Evolutionary conservation across 2,888 invertebrate species (phyloP), one percentile per base, ranked within the genome.

Genomic region (Eristalis tenax): DNA sequence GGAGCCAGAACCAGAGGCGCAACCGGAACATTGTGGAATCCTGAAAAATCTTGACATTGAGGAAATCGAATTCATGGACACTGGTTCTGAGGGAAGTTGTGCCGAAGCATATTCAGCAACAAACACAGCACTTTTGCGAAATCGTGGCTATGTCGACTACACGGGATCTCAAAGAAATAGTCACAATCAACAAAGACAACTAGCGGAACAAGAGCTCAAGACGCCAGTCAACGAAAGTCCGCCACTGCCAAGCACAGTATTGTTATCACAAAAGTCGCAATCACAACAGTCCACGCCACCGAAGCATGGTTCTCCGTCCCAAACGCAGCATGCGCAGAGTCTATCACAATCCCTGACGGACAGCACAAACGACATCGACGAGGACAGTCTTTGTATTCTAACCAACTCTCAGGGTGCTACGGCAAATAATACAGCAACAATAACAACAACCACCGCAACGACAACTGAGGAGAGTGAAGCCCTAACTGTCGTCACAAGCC

Each of bases 1-100:
- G 38, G 43, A 91, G 56, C 90, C 90, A 6, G 89, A 90, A 23
- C 90, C 90, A 28, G 91, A 91, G 18, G 91, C 91, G 0, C 90
- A 91, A 8, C 90, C 90, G 2, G 90, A 92, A 43, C 92, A 93
- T 79, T 93, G 92, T 50, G 93, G 93, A 32, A 93, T 93, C 61
- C 88, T 93, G 6, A 92, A 91, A 82, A 91, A 92, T 81, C 91
- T 95, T 82, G 96, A 96, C 70, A 94, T 96, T 64, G 97, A 97
- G 89, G 96, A 96, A 90, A 96, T 97, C 89, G 97, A 97, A 91
- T 98, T 96, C 91, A 97, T 97, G 94, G 98, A 98, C 91, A 97
- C 97, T 0, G 97, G 97, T 0, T 97, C 96, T 0, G 97, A 96
- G 90, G 96, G 96, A n/a, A 95, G 96, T 23, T 95, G 96, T 18